A percentile compares a stretch with the other conserved stretches of the same genome.
Evolutionary conservation across 2,113 vertebrate species (phyloP).

Genomic region (Capreolus pygargus): DNA sequence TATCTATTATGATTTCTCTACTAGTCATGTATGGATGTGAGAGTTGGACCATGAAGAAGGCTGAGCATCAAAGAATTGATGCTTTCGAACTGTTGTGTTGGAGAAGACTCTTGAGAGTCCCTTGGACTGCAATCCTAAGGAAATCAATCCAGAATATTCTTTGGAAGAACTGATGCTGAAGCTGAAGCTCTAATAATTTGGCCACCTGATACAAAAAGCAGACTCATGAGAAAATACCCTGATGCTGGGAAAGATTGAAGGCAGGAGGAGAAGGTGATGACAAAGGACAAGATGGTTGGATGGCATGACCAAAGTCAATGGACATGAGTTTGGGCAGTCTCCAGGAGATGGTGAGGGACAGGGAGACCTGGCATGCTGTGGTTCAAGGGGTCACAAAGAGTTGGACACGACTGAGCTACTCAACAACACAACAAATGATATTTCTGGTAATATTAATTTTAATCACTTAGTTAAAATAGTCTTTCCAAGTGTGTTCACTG

Average conservation of each 20-base stretch:
- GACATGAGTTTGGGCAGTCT: neutral
- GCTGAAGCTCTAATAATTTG: neutral
- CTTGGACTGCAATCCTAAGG: neutral
- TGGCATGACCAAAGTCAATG: neutral
- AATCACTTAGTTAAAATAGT: neutral
- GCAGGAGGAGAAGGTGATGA: neutral
- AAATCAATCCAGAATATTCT: neutral
- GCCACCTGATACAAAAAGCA: neutral
- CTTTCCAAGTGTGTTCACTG: neutral
- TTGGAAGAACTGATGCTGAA: neutral
- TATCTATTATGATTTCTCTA: neutral
- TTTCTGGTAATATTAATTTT: neutral
- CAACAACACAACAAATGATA: neutral
- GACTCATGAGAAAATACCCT: neutral
- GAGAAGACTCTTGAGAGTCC: neutral
- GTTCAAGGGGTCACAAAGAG: neutral
- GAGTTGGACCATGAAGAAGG: neutral
- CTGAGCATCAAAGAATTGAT: neutral
- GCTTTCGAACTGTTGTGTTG: neutral
- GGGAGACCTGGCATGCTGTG: neutral
- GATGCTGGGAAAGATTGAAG: neutral
- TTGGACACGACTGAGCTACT: rapidly evolving
- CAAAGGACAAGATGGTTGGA: neutral
- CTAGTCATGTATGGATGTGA: neutral
- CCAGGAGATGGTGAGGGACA: neutral